Base-by-base conservation (phyloP, 2,888 invertebrate genomes). In the Sericinus montela region DNA sequence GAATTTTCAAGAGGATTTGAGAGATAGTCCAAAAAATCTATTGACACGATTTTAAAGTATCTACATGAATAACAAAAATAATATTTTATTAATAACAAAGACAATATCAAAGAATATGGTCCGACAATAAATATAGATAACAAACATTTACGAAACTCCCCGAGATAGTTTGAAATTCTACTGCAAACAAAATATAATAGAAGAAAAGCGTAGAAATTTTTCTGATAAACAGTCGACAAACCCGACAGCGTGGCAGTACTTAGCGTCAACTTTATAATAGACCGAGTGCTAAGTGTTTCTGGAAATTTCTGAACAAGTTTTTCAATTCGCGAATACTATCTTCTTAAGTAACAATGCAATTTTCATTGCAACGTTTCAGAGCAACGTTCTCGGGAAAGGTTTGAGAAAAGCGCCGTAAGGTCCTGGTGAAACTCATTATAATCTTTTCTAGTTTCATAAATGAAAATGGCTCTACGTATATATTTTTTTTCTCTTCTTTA, bases 321-420 rank as follows among this genome's bases (percentile, higher is more conserved):
- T 49, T 49, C 45, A 45, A 44, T 40, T 45, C 44, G 29, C 45
- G 14, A 32, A 34, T 19, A 45, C 40, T 40, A 40, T 35, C 44
- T 38, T 35, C 44, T 40, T 43, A 38, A 43, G 38, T 34, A 40
- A 44, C 45, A 49, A 49, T 45, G 36, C 45, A 40, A 40, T 49
- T 49, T 45, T 36, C 35, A 40, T 45, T 13, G 44, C 23, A 43
- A n/a, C n/a, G n/a, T n/a, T n/a, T 36, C 35, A 40, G 39, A 10
- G 44, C 23, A 43, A n/a, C 43, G 29, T 23, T 16, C 29, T 13
- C 5, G 37, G 23, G 41, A 10, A 25, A 23, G 14, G 14, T 46
- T 47, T 52, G 50, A 52, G 50, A 44, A 51, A 60, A 56, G 62
- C 58, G 49, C 43, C 53, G 52, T 63, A 62, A 59, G 63, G 60